Percentiles rank a stretch among this genome's conserved stretches.
phyloP scores from a whole-genome alignment of 2,888 invertebrate species.

The Eledona agricola region DNA sequence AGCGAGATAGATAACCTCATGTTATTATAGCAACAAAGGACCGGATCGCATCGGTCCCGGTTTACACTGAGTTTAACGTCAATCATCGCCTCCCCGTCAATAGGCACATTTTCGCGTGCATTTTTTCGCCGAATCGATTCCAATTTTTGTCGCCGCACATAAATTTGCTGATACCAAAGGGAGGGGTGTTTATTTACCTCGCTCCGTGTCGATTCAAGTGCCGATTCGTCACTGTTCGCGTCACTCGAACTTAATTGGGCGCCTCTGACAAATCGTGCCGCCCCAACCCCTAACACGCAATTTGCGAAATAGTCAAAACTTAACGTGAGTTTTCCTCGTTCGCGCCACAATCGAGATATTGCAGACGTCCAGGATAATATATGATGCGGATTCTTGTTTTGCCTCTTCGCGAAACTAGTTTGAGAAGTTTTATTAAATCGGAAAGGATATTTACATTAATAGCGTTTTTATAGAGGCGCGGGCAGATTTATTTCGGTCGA shows the following conservation, averaged over 20 bases:
- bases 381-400: slow-evolving; percentile 26
- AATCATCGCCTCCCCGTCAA: slow-evolving; percentile 11
- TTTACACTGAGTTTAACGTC: slow-evolving; percentile 25
- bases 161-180: no score
- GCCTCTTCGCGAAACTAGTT: slow-evolving; percentile 26
- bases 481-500: slow-evolving; percentile 20
- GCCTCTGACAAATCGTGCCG: no score
- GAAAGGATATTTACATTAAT: slow-evolving; percentile 26
- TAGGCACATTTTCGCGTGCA: no score
- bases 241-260: no score
- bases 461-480: slow-evolving; percentile 19
- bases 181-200: no score
- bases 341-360: slow-evolving; percentile 24
- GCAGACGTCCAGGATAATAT: slow-evolving; percentile 31
- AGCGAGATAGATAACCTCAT: slow-evolving; percentile 26
- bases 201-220: no score
- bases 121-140: no score
- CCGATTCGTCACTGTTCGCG: no score
- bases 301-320: no score
- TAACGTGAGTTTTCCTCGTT: no score
- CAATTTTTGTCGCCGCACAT: no score
- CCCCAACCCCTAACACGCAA: no score
- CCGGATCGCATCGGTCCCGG: slow-evolving; percentile 15
- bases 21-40: slow-evolving; percentile 25
- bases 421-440: slow-evolving; percentile 31